phyloP scores from a whole-genome alignment of 2,113 vertebrate genomes.

The Promerops cafer region DNA sequence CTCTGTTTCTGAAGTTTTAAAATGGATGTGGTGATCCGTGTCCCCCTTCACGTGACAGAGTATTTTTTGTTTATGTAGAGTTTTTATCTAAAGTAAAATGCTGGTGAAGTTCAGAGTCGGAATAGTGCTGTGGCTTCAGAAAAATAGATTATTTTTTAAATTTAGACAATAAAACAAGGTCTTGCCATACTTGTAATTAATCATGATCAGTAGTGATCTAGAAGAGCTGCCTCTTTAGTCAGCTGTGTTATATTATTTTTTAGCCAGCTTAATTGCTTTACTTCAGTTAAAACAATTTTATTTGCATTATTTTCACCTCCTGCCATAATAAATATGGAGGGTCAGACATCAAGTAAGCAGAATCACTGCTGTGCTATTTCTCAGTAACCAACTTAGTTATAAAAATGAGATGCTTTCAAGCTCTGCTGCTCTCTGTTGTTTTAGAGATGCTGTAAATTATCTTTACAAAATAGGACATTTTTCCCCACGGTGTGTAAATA shows the following conservation, averaged over 20 bases:
- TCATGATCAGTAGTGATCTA: not conserved
- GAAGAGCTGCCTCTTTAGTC: not conserved
- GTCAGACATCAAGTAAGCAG: not conserved
- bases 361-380: not conserved
- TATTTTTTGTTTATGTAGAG: not conserved
- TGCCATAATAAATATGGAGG: not conserved
- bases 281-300: not conserved
- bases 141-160: not conserved
- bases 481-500: not conserved
- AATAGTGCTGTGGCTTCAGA: not conserved
- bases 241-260: not conserved
- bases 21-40: accelerated
- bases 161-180: not conserved
- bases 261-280: not conserved
- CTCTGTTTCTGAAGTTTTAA: not conserved
- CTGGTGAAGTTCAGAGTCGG: not conserved
- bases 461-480: not conserved
- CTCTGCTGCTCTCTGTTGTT: not conserved
- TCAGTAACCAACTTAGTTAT: not conserved
- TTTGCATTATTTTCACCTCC: not conserved
- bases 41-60: not conserved
- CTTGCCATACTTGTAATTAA: not conserved
- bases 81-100: not conserved
- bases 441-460: not conserved
- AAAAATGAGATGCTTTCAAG: not conserved